Percentiles rank a stretch among this genome's conserved stretches.
Conservation (phyloP, 30 jellyfish, hydroid and myxozoan genomes). For the Mastigias papua region DNA sequence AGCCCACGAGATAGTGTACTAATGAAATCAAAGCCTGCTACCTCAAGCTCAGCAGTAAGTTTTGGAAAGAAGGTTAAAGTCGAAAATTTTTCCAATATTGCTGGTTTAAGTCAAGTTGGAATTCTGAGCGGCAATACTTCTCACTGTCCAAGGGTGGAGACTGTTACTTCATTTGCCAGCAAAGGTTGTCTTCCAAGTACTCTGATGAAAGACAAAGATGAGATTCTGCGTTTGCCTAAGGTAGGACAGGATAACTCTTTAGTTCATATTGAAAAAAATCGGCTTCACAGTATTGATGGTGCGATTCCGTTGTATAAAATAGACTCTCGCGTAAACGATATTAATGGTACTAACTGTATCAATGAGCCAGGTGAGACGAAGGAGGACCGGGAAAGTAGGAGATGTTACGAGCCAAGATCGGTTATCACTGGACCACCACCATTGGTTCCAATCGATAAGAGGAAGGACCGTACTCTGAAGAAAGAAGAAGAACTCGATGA, state of each 20-base stretch:
- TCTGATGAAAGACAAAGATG: background rate
- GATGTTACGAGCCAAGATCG: conserved; percentile 12
- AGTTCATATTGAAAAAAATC: too few species aligned
- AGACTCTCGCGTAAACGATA: background rate
- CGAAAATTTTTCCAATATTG: background rate
- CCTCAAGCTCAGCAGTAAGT: background rate
- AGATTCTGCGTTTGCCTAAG: background rate
- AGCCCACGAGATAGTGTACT: background rate
- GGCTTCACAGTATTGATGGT: background rate
- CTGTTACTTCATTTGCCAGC: conserved; percentile 49
- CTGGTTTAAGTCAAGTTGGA: background rate
- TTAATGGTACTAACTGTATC: background rate
- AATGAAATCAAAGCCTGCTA: background rate
- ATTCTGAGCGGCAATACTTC: background rate
- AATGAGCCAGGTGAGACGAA: background rate
- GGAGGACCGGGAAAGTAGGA: background rate
- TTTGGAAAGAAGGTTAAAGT: background rate
- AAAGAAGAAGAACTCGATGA: background rate
- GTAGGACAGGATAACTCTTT: background rate
- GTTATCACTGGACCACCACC: conserved; percentile 76
- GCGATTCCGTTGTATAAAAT: background rate
- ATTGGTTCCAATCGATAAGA: conserved; percentile 53
- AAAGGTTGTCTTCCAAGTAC: conserved; percentile 62
- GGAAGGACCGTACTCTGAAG: background rate
- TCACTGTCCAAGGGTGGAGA: conserved; percentile 34